A percentile compares a stretch with the other conserved stretches of the same genome.
phyloP scores from a whole-genome alignment of 2,888 invertebrate genomes.

The Cheilosia grossa region DNA sequence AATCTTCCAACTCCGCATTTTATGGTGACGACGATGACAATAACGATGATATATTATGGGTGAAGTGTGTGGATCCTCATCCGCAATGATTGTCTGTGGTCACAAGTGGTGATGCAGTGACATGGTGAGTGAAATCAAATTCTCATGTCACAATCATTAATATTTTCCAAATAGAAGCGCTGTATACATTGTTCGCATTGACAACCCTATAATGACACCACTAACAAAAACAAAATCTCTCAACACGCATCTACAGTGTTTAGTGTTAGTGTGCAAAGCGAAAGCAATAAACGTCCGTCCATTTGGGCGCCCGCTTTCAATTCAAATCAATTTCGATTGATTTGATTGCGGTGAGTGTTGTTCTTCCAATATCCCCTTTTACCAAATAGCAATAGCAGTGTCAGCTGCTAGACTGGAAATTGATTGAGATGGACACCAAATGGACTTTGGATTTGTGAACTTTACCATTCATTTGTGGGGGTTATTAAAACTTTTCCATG shows the following conservation, averaged over 20 bases:
- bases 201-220: conserved; percentile 33
- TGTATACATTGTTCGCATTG: conserved; percentile 26
- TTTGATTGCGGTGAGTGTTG: conserved; percentile 56
- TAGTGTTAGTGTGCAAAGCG: neutral
- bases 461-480: conserved; percentile 51
- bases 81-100: conserved; percentile 47
- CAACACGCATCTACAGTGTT: conserved; percentile 9
- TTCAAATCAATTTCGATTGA: conserved; percentile 73
- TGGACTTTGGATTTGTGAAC: conserved; percentile 55
- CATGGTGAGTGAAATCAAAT: conserved; percentile 61
- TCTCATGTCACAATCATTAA: conserved; percentile 70
- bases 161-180: conserved; percentile 47
- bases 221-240: conserved; percentile 9
- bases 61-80: conserved; percentile 66
- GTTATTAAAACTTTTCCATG: conserved; percentile 70
- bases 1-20: neutral
- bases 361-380: neutral
- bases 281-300: conserved; percentile 68
- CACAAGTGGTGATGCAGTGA: conserved; percentile 41
- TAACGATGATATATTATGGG: conserved; percentile 48
- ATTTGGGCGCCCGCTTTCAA: conserved; percentile 56
- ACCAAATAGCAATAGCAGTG: neutral
- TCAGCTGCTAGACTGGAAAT: conserved; percentile 44
- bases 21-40: conserved; percentile 12
- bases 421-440: conserved; percentile 70